Base-by-base conservation (phyloP, 1,140 invertebrate genomes). In the Globodera ellingtonae region DNA sequence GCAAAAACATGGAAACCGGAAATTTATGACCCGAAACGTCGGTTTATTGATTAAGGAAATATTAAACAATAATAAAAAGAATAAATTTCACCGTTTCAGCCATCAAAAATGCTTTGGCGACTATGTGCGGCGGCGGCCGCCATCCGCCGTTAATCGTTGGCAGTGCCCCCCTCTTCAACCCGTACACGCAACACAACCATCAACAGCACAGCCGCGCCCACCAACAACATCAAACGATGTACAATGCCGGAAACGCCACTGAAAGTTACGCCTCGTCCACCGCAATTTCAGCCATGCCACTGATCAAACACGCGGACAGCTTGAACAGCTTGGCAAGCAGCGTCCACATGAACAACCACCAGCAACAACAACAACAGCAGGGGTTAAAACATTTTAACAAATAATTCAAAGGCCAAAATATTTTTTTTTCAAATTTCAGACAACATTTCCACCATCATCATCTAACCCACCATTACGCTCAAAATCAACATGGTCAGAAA, bases 1-100 rank as follows among this genome's bases (percentile, higher is more conserved):
- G 75, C 75, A 69, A 77, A 67, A 48, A 77, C 75, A 18, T 77
- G 75, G 75, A 77, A 9, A 44, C 62, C 52, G 65, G 62, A 52
- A 77, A n/a, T 66, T 62, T 18, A 52, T 24, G 74, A 76, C 8
- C 74, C 59, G 0, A 50, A 48, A 56, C 59, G 72, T 73, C 0
- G 46, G 13, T 35, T 50, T 24, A 48, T 72, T 44, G 50, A 71
- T 47, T 71, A 18, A 71, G 48, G 13, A 46, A 24, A 47, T 71
- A 18, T 48, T 9, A 47, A 18, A 24, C 24, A 35, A 48, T 72
- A 72, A 72, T 8, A 8, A 44, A 9, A 69, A 69, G 46, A 44
- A 24, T 24, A 18, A 71, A 44, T 73, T 73, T 48, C 47, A 35
- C 56, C 48, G 13, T 74, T 74, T 74, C 5, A 74, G 72, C 18